Evolutionary conservation across 2,888 invertebrate species (phyloP), one percentile per base, ranked within the genome.

Genomic region (Pocota personata): DNA sequence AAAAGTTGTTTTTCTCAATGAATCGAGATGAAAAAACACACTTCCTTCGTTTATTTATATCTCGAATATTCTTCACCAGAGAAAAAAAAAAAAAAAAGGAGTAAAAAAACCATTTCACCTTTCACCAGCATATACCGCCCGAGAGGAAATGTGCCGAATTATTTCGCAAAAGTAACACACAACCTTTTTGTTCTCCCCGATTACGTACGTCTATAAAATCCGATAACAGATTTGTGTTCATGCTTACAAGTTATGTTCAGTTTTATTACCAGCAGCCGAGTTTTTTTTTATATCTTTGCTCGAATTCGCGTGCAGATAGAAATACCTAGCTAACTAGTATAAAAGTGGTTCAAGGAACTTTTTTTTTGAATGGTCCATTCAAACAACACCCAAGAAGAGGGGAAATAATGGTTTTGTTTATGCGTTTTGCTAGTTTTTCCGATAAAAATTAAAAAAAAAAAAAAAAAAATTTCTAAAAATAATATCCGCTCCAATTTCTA

Each of bases 151-250:
- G 64, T 75, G 73, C 62, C 58, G 58, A 72, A 72, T 48, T 48
- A 35, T 71, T 32, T 27, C 10, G n/a, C 14, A 7, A 40, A 24
- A 60, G 43, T 14, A 24, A 50, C 5, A 14, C 52, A 43, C 10
- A 24, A 32, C 67, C 62, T 62, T 55, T 52, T 50, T 37, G 27
- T 40, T 67, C 5, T 30, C 66, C 50, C 40, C n/a, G 21, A 76
- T 52, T 30, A 60, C 72, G 32, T 30, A 60, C 66, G 64, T 77
- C 69, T 57, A 50, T 50, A 24, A n/a, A 66, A 58, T 14, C 35
- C 58, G 71, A 66, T 77, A 78, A 62, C 43, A 72, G 72, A 83
- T 83, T 83, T 78, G 78, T 83, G 50, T 78, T 52, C 60, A 72
- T 78, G 64, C 72, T 58, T 72, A 77, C 60, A 50, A 43, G 57